These are phyloP conservation scores for Burhinus oedicnemus DNA, from an alignment of 2,113 vertebrate genomes.

Conservation along the genomic window DNA sequence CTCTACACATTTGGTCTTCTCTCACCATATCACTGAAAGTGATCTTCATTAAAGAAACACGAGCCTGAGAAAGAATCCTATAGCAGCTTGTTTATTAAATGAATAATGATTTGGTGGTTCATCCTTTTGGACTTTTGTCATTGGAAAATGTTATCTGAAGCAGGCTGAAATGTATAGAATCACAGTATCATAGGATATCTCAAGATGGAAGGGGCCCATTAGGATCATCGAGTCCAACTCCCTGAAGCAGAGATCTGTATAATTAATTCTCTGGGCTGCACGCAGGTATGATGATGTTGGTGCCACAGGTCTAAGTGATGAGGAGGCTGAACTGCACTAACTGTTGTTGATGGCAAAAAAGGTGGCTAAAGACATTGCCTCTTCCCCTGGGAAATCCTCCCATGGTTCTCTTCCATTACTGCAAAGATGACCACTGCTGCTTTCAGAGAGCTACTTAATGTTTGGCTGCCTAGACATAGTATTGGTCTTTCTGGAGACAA, in stretches of 20 bases:
- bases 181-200: background rate
- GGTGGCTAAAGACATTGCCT: background rate
- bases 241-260: background rate
- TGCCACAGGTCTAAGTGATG: background rate
- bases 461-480: constrained; percentile 15
- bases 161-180: background rate
- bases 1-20: background rate
- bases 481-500: constrained; percentile 9
- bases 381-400: background rate
- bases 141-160: background rate
- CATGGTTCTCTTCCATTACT: background rate
- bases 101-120: background rate
- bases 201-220: background rate
- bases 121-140: background rate
- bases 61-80: background rate
- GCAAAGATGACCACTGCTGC: background rate
- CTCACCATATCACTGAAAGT: background rate
- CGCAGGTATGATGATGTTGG: background rate
- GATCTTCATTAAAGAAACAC: background rate
- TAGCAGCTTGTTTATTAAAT: background rate
- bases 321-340: background rate
- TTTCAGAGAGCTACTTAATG: background rate
- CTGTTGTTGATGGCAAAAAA: background rate
- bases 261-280: background rate
- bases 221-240: background rate